Conservation (phyloP, 2,113 vertebrate genomes). For the Labrus mixtus region DNA sequence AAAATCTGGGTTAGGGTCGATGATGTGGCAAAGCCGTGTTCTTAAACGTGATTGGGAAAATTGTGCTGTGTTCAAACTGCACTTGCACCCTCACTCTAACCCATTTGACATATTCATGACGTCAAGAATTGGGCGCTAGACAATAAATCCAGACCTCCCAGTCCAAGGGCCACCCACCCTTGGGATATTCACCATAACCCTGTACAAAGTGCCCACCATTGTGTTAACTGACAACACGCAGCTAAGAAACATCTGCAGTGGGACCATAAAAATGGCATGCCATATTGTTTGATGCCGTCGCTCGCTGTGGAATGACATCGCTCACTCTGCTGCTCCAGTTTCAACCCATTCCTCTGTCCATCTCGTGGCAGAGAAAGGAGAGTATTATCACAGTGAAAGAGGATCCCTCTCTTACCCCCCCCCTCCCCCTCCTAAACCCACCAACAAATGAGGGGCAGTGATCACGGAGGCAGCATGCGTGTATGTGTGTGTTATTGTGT, state of each 20-base stretch:
- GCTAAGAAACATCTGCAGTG: conserved; percentile 68
- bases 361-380: conserved; percentile 66
- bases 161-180: conserved; percentile 26
- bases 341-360: conserved; percentile 65
- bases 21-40: too few species aligned
- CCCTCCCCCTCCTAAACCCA: conserved; percentile 1
- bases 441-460: conserved; percentile 66
- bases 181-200: conserved; percentile 30
- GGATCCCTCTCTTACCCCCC: conserved; percentile 55
- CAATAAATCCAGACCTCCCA: conserved; percentile 23
- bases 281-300: conserved; percentile 42
- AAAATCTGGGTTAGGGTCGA: too few species aligned
- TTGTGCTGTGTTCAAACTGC: background rate
- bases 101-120: conserved; percentile 12
- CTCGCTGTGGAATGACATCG: conserved; percentile 72
- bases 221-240: conserved; percentile 17
- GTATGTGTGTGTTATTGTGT: conserved; percentile 36
- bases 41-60: background rate
- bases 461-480: conserved; percentile 39
- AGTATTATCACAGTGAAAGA: conserved; percentile 76
- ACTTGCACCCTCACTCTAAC: background rate
- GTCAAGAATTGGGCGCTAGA: background rate
- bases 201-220: conserved; percentile 50
- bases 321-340: conserved; percentile 67
- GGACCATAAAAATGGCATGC: conserved; percentile 54